phyloP scores from a whole-genome alignment of 2,113 vertebrate genomes.

The Eolophus roseicapilla region DNA sequence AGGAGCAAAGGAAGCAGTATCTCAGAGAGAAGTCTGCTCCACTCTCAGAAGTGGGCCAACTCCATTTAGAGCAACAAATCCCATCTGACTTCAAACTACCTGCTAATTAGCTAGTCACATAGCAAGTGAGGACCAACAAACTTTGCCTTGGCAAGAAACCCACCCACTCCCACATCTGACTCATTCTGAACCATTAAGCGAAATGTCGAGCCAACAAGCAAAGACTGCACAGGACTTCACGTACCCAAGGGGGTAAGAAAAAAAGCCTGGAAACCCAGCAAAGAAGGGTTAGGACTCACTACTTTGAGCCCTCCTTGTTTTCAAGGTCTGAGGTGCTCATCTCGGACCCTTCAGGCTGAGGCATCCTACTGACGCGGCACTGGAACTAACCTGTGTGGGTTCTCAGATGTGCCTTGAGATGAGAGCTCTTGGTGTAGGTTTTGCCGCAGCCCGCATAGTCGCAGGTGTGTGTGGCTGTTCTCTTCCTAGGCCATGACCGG shows the following conservation, averaged over 20 bases:
- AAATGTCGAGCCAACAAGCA: neutral
- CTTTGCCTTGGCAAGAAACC: slow-evolving; percentile 27
- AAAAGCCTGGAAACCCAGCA: neutral
- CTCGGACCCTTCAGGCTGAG: fast-evolving
- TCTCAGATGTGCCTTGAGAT: slow-evolving; percentile 96
- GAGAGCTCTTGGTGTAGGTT: slow-evolving; percentile 98
- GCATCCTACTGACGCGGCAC: fast-evolving
- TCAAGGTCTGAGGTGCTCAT: fast-evolving
- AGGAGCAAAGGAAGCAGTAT: neutral
- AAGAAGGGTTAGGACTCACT: fast-evolving
- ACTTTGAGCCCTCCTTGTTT: fast-evolving
- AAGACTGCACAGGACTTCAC: neutral
- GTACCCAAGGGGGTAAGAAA: neutral
- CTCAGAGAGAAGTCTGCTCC: neutral
- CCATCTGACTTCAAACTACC: neutral
- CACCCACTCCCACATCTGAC: slow-evolving; percentile 28
- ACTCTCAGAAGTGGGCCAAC: neutral
- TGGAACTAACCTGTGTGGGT: slow-evolving; percentile 91
- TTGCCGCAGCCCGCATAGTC: slow-evolving; percentile 96
- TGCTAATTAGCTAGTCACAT: neutral
- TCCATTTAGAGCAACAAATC: neutral
- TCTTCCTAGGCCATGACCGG: slow-evolving; percentile 95
- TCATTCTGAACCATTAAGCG: slow-evolving; percentile 10
- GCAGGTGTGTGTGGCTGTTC: slow-evolving; percentile 93
- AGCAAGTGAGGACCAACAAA: neutral